Evolutionary conservation across 2,797 vertebrate genomes (phyloP).

Genomic region (Malacoraja senta): DNA sequence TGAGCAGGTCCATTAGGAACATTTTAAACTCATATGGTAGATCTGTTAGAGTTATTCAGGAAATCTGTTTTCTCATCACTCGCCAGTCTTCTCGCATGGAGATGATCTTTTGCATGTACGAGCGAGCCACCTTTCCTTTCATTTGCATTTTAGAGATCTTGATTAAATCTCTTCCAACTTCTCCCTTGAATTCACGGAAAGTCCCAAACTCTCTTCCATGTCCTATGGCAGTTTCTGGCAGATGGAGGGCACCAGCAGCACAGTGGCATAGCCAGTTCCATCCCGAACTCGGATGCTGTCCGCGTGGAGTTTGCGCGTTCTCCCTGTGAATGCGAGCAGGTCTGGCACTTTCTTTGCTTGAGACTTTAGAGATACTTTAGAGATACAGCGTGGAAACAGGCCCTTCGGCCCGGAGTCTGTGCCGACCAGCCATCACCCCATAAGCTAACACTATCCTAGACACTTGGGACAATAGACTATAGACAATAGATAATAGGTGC

Average conservation of each 20-base stretch:
- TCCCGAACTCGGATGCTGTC: too few relatives aligned
- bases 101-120: neutral
- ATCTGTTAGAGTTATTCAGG: neutral
- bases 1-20: neutral
- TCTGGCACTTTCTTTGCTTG: too few relatives aligned
- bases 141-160: neutral
- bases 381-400: too few relatives aligned
- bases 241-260: neutral
- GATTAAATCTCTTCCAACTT: neutral
- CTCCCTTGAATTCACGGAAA: neutral
- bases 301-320: too few relatives aligned
- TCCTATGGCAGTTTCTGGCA: neutral
- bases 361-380: too few relatives aligned
- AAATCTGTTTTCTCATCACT: neutral
- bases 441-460: too few relatives aligned
- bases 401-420: too few relatives aligned
- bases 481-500: too few relatives aligned
- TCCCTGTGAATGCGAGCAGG: too few relatives aligned
- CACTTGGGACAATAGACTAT: too few relatives aligned
- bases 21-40: neutral
- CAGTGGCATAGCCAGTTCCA: too few relatives aligned
- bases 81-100: neutral
- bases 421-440: too few relatives aligned
- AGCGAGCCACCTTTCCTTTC: neutral
- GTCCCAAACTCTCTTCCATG: neutral